phyloP scores from a whole-genome alignment of 2,797 vertebrate species.

The Hydrolagus colliei region DNA sequence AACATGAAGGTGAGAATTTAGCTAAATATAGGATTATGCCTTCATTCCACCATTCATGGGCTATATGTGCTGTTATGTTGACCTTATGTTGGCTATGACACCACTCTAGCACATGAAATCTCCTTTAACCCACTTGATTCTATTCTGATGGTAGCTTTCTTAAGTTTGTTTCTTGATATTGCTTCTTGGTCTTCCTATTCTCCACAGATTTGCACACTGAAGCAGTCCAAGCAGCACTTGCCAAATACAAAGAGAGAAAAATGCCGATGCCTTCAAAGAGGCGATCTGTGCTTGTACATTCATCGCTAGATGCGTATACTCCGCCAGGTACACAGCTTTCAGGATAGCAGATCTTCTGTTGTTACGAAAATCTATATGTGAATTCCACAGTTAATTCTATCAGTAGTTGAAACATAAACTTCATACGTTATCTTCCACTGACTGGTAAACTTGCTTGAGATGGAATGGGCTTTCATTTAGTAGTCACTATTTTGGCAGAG shows the following conservation, averaged over 20 bases:
- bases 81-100: not conserved
- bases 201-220: conserved; percentile 83
- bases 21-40: no score
- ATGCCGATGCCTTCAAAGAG: conserved; percentile 96
- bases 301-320: conserved; percentile 81
- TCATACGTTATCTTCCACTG: no score
- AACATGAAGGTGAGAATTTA: no score
- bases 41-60: not conserved
- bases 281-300: conserved; percentile 80
- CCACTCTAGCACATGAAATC: not conserved
- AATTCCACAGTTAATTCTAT: not conserved
- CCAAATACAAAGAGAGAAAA: conserved; percentile 88
- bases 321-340: conserved; percentile 72
- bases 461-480: not conserved
- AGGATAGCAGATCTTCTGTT: not conserved
- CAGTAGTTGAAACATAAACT: not conserved
- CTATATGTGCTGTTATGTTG: no score
- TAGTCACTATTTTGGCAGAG: not conserved
- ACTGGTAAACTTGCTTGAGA: not conserved
- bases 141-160: not conserved
- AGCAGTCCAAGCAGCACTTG: conserved; percentile 90
- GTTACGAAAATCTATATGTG: not conserved
- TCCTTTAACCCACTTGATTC: not conserved
- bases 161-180: not conserved
- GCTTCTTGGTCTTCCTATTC: conserved; percentile 24